Base-by-base conservation (phyloP, 2,113 vertebrate genomes). In the Mionectes macconnelli region DNA sequence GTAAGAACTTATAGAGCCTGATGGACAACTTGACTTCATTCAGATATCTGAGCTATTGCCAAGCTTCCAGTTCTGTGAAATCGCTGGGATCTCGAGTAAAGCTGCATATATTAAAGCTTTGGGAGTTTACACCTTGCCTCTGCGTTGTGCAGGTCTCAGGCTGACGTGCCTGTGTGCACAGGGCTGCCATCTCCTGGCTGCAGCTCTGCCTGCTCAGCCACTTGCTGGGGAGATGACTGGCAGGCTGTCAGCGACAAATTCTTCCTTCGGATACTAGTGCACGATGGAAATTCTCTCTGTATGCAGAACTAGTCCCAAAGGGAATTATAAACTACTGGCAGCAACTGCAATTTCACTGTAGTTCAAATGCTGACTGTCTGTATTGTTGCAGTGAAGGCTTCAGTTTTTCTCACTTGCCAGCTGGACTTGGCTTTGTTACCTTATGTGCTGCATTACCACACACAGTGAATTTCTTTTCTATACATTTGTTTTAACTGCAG, bases 121-220 rank as follows among this genome's bases (percentile, higher is more conserved):
- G 53, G 45, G 45, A 31, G 5, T 20, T 37, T 4, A 2, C 5
- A 22, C 21, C 9, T 15, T 1, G 17, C 16, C 19, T 10, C 15
- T 9, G 53, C 35, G 0, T 4, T 3, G 22, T 2, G 1, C 30
- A 2, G 33, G 0, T 27, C 25, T 2, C 4, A 1, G 42, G 33
- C 39, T 10, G 68, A 10, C 1, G 2, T 4, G 42, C 55, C 53
- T 25, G 45, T 4, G 33, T 1, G 23, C n/a, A 1, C 24, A 12
- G 59, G 14, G 64, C 80, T 82, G 93, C 91, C 84, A 42, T 42
- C 93, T 93, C 80, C 89, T 14, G 90, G 67, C 81, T 72, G 62
- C 78, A 20, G 70, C 55, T 23, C 60, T 10, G 6, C 3, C 67
- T 22, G 49, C 81, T 84, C 87, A 23, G 62, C 45, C 45, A 24